These are phyloP conservation scores for Sinocyclocheilus anshuiensis DNA, from an alignment of 2,113 vertebrate species.

Conservation along the genomic window DNA sequence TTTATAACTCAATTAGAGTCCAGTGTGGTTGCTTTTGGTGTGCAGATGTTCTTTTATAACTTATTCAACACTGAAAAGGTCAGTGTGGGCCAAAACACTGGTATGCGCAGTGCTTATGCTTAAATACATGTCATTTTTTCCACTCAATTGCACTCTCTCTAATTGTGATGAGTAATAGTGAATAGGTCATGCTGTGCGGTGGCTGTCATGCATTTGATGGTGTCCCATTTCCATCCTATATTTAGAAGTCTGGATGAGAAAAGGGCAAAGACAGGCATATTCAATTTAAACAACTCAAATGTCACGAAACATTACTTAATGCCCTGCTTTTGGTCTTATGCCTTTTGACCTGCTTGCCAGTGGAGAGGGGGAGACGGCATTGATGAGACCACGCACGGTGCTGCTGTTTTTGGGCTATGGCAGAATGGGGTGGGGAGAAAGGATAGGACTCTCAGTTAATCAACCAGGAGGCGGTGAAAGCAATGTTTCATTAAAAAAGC, in stretches of 20 bases:
- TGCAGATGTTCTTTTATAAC: not conserved
- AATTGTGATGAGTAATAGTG: conserved; percentile 43
- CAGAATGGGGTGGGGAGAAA: not conserved
- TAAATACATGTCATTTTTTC: conserved; percentile 22
- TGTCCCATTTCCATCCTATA: conserved; percentile 38
- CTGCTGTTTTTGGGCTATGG: not conserved
- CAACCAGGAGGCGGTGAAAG: conserved; percentile 34
- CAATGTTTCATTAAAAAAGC: conserved; percentile 51
- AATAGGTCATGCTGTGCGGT: conserved; percentile 31
- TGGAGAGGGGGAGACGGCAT: not conserved
- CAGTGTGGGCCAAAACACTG: not conserved
- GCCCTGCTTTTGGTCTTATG: conserved; percentile 2
- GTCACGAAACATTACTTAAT: conserved; percentile 55
- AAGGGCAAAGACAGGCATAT: conserved; percentile 48
- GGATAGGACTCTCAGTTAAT: conserved; percentile 28
- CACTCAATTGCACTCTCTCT: conserved; percentile 22
- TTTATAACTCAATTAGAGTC: not conserved
- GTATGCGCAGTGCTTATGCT: not conserved
- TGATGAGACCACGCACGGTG: not conserved
- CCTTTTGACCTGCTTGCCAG: conserved; percentile 42
- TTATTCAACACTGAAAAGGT: conserved; percentile 20
- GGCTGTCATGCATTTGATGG: conserved; percentile 17
- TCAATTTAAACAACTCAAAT: conserved; percentile 54
- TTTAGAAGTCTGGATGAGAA: conserved; percentile 34
- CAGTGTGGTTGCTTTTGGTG: not conserved